A percentile compares a stretch with the other conserved stretches of the same genome.
These are phyloP conservation scores for Hydrotaea diabolus DNA, from an alignment of 2,888 invertebrate genomes.

Conservation along the genomic window DNA sequence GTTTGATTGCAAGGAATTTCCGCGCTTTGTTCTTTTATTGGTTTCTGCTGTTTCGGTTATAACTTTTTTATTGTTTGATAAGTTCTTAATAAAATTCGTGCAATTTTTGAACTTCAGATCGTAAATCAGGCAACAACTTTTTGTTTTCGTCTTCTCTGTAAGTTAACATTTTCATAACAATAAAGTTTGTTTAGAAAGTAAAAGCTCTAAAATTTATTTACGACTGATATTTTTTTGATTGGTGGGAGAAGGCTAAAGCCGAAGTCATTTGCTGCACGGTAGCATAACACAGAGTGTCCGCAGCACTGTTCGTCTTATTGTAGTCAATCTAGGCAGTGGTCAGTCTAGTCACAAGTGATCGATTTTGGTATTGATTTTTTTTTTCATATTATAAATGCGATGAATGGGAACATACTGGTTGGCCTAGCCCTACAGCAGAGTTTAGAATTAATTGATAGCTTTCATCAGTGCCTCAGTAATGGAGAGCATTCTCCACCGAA, in stretches of 20 bases:
- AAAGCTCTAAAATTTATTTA: constrained; percentile 20
- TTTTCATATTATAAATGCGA: too few relatives aligned
- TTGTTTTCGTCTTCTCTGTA: background rate
- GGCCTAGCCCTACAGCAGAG: too few relatives aligned
- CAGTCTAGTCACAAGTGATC: too few relatives aligned
- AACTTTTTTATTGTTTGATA: constrained; percentile 41
- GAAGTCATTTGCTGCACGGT: background rate
- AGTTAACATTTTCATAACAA: constrained; percentile 15
- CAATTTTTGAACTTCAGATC: constrained; percentile 28
- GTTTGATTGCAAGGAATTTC: constrained; percentile 32
- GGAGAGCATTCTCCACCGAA: too few relatives aligned
- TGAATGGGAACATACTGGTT: too few relatives aligned
- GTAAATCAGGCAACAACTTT: constrained; percentile 18
- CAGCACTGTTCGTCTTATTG: background rate
- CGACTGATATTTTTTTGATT: background rate
- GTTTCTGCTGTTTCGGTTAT: constrained; percentile 36
- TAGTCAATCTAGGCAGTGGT: too few relatives aligned
- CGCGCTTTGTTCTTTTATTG: constrained; percentile 36
- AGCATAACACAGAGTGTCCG: background rate
- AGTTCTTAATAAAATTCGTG: constrained; percentile 34
- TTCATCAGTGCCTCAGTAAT: too few relatives aligned
- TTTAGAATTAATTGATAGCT: too few relatives aligned
- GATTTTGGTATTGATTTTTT: too few relatives aligned
- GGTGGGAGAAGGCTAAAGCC: background rate
- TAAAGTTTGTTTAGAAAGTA: background rate